Evolutionary conservation across 2,888 invertebrate species (phyloP), one percentile per base, ranked within the genome.

Genomic region (Drosophila helvetica): DNA sequence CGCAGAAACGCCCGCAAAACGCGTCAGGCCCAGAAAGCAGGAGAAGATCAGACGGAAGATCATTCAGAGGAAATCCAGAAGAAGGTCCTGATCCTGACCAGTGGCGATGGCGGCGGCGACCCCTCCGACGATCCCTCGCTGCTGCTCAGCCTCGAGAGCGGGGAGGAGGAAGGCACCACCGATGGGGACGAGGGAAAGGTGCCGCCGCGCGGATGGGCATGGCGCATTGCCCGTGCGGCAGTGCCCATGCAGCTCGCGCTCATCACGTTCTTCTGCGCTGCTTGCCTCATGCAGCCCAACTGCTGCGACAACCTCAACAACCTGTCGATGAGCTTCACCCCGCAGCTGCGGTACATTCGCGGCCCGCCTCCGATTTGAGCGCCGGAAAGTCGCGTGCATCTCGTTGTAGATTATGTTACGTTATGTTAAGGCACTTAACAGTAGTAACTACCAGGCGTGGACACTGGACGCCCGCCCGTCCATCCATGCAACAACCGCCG

Each of bases 261-360:
- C 58, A 93, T 96, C 64, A 94, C 95, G 6, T 92, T 96, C 48
- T 93, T 95, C 79, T 95, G 95, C 86, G 93, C 95, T 59, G 95
- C 95, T 55, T 95, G 94, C 84, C 93, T 95, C 42, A 93, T 96
- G 88, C 95, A 96, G 86, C 95, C 95, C 1, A 94, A 94, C 57
- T 96, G 96, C 90, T 96, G 96, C 92, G 95, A 96, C 91, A 94
- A 94, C 74, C 93, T 95, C 84, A 95, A 96, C 91, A 95, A 94
- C 87, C 93, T 95, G 80, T 94, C 94, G 72, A 93, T 95, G 91
- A 95, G 95, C 54, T 93, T 96, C 58, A 94, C 95, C 67, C 96
- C 96, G 17, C 95, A 96, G 89, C 92, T 96, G 79, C 94, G 95
- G 77, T 96, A 96, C 88, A 94, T 96, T 60, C 94, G 95, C 74